Conservation (phyloP, 2,888 invertebrate species). For the Ametastegia equiseti region DNA sequence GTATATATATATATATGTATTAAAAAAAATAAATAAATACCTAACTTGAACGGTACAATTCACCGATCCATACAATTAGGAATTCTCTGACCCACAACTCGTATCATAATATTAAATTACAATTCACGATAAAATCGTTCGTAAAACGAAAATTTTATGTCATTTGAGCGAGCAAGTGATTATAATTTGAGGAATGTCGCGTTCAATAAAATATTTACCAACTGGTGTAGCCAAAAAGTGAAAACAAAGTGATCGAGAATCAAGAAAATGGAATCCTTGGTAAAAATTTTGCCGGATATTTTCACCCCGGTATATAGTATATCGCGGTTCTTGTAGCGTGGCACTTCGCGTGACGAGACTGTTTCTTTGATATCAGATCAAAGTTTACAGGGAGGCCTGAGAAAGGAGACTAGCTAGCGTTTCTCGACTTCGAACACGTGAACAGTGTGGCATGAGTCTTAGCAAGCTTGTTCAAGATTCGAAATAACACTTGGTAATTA, state of each 20-base stretch:
- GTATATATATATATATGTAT: too few relatives aligned
- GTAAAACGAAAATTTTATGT: too few relatives aligned
- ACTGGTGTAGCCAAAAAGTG: too few relatives aligned
- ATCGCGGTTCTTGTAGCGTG: not conserved
- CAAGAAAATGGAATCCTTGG: not conserved
- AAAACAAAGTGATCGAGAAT: not conserved
- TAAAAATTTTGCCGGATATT: not conserved
- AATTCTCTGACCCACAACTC: too few relatives aligned
- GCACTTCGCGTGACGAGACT: constrained; percentile 32
- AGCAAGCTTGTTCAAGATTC: constrained; percentile 37
- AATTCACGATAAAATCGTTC: too few relatives aligned
- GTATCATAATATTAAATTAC: too few relatives aligned
- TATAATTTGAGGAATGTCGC: too few relatives aligned
- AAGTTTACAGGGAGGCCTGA: constrained; percentile 12
- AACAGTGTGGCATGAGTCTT: not conserved
- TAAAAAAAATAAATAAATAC: too few relatives aligned
- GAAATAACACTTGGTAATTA: constrained; percentile 26
- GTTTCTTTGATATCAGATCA: constrained; percentile 27
- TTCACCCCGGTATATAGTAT: not conserved
- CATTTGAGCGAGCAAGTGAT: too few relatives aligned
- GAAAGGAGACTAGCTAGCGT: not conserved
- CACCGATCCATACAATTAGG: too few relatives aligned
- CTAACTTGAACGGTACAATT: too few relatives aligned
- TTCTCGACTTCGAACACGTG: constrained; percentile 20
- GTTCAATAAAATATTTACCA: too few relatives aligned